Evolutionary conservation across 2,113 vertebrate genomes (phyloP).

Genomic region (Megaleporinus macrocephalus): DNA sequence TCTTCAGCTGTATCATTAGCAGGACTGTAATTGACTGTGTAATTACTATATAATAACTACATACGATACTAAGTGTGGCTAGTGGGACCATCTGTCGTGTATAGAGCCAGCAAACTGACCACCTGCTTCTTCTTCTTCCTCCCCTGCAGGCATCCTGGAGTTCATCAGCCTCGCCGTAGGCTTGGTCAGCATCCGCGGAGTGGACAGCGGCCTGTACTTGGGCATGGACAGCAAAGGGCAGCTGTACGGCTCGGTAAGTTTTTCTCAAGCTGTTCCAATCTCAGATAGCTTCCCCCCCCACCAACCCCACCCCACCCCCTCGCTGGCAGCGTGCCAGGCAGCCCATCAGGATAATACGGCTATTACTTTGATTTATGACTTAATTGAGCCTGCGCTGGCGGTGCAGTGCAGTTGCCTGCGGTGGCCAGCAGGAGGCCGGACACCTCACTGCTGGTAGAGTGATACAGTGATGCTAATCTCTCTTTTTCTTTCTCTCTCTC

Average conservation of each 20-base stretch:
- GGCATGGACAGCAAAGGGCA: slow-evolving; percentile 95
- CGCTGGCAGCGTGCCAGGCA: slow-evolving; percentile 29
- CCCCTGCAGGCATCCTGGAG: slow-evolving; percentile 91
- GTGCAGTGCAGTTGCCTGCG: neutral
- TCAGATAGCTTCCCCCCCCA: no score
- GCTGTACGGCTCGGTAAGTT: slow-evolving; percentile 95
- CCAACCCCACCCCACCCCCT: neutral
- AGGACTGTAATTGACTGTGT: no score
- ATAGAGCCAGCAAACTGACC: slow-evolving; percentile 18
- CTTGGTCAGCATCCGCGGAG: slow-evolving; percentile 98
- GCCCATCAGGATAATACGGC: neutral
- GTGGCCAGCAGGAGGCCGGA: neutral
- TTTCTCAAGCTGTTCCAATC: neutral
- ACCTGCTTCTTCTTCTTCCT: slow-evolving; percentile 6
- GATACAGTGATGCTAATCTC: slow-evolving; percentile 22
- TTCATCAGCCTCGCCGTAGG: slow-evolving; percentile 99
- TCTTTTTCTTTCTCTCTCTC: slow-evolving; percentile 25
- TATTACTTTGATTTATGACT: neutral
- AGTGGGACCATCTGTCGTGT: no score
- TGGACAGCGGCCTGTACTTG: slow-evolving; percentile 97
- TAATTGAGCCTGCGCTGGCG: neutral
- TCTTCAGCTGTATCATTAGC: no score
- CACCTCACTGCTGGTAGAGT: no score
- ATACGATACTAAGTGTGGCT: no score
- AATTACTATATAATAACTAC: no score